phyloP scores from a whole-genome alignment of 2,888 invertebrate genomes.

The Drosophila kambysellisi region DNA sequence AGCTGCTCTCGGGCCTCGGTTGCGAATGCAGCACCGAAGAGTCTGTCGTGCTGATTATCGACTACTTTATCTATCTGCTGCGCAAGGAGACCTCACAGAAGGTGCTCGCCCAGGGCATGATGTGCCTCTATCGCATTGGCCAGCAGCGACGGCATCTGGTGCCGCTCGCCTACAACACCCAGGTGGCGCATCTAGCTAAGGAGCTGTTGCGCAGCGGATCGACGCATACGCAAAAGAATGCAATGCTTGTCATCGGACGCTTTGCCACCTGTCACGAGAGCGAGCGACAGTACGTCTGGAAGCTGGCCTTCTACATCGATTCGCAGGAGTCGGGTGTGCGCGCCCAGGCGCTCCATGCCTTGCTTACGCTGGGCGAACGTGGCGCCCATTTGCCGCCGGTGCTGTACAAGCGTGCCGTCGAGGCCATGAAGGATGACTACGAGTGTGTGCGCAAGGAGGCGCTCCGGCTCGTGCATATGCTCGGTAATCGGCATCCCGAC shows the following conservation, averaged over 20 bases:
- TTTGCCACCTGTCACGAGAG: constrained; percentile 86
- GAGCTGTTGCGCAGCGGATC: constrained; percentile 82
- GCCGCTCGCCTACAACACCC: constrained; percentile 80
- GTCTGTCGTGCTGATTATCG: constrained; percentile 78
- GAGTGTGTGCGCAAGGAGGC: constrained; percentile 96
- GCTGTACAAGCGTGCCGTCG: constrained; percentile 88
- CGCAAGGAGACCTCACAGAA: constrained; percentile 84
- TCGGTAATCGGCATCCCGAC: constrained; percentile 95
- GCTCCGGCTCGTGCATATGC: constrained; percentile 92
- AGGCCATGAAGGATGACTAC: constrained; percentile 95
- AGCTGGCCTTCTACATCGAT: constrained; percentile 94
- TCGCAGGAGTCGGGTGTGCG: constrained; percentile 96
- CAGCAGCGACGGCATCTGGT: constrained; percentile 69
- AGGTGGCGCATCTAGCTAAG: constrained; percentile 83
- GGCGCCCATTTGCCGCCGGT: constrained; percentile 91
- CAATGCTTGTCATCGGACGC: constrained; percentile 82
- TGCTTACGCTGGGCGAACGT: constrained; percentile 93
- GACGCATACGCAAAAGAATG: constrained; percentile 84
- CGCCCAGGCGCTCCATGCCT: constrained; percentile 94
- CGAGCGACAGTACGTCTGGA: constrained; percentile 87
- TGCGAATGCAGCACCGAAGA: constrained; percentile 79
- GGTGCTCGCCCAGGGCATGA: constrained; percentile 84
- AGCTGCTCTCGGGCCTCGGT: constrained; percentile 79
- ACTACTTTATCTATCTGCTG: constrained; percentile 82
- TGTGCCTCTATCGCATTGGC: constrained; percentile 83